Conservation (phyloP, 2,888 invertebrate species). For the Cerastis rubricosa region DNA sequence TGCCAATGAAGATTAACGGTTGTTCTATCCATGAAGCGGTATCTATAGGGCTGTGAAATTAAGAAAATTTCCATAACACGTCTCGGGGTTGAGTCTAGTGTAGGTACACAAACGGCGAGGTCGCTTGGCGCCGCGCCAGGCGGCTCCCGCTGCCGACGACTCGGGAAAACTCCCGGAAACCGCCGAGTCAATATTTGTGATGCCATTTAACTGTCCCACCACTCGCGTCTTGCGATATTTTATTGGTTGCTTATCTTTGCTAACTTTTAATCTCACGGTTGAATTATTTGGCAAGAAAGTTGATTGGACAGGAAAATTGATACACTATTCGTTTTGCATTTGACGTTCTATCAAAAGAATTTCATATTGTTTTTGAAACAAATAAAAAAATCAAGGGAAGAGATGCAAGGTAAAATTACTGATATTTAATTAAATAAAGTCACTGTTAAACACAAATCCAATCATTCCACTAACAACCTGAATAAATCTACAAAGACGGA, state of each 20-base stretch:
- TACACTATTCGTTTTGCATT: neutral
- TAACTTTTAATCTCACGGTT: slow-evolving; percentile 66
- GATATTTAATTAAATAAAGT: slow-evolving; percentile 16
- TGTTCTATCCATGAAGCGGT: slow-evolving; percentile 24
- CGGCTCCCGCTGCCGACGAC: slow-evolving; percentile 61
- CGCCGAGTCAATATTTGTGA: slow-evolving; percentile 87
- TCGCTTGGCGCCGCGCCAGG: slow-evolving; percentile 74
- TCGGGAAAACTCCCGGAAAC: slow-evolving; percentile 74
- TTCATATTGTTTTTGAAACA: neutral
- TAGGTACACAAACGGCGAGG: slow-evolving; percentile 69
- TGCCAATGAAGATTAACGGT: slow-evolving; percentile 52
- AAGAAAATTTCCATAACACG: slow-evolving; percentile 65
- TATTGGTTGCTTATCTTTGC: slow-evolving; percentile 74
- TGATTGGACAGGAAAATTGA: slow-evolving; percentile 12
- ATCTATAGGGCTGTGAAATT: slow-evolving; percentile 54
- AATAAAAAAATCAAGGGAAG: neutral
- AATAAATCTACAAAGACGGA: slow-evolving; percentile 39
- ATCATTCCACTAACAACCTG: slow-evolving; percentile 29
- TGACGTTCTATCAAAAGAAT: neutral
- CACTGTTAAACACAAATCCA: slow-evolving; percentile 38
- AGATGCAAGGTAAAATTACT: slow-evolving; percentile 1
- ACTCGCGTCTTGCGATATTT: slow-evolving; percentile 76
- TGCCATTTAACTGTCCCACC: slow-evolving; percentile 83
- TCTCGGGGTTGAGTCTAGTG: slow-evolving; percentile 61
- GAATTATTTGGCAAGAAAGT: slow-evolving; percentile 38